phyloP scores from a whole-genome alignment of 2,113 vertebrate genomes.

The Plecotus auritus region DNA sequence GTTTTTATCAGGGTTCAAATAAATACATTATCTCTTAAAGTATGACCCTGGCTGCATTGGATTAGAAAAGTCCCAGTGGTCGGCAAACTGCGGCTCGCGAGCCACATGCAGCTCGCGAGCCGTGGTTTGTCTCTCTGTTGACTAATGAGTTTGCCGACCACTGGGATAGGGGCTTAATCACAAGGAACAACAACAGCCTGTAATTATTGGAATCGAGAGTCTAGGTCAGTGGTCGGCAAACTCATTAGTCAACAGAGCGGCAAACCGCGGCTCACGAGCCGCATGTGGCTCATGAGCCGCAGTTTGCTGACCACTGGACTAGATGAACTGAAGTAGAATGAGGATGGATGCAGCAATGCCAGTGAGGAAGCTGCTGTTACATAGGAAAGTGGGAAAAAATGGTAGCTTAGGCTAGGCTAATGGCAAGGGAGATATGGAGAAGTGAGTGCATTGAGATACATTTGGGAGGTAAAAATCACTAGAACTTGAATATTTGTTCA shows the following conservation, averaged over 20 bases:
- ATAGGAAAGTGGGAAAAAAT: accelerated
- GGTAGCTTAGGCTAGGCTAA: accelerated
- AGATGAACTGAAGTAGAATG: not conserved
- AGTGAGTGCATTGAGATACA: not conserved
- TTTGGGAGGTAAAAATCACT: not conserved
- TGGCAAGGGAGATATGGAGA: not conserved
- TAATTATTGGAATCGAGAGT: too few relatives aligned
- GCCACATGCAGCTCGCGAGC: too few relatives aligned
- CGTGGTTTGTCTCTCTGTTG: too few relatives aligned
- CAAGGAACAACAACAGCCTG: too few relatives aligned
- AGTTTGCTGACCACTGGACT: not conserved
- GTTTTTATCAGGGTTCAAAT: not conserved
- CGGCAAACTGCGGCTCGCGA: too few relatives aligned
- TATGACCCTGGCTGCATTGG: not conserved
- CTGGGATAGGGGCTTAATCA: too few relatives aligned
- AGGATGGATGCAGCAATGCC: not conserved
- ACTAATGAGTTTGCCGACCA: too few relatives aligned
- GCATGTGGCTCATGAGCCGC: too few relatives aligned
- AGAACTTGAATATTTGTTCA: not conserved
- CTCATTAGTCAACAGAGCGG: too few relatives aligned
- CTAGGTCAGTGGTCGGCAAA: too few relatives aligned
- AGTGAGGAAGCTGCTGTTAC: not conserved
- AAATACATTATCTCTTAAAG: not conserved
- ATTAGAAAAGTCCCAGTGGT: not conserved
- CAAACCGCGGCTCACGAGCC: too few relatives aligned